Percentiles rank a stretch among this genome's conserved stretches.
phyloP scores from a whole-genome alignment of 2,113 vertebrate genomes.

The Raja brachyura region DNA sequence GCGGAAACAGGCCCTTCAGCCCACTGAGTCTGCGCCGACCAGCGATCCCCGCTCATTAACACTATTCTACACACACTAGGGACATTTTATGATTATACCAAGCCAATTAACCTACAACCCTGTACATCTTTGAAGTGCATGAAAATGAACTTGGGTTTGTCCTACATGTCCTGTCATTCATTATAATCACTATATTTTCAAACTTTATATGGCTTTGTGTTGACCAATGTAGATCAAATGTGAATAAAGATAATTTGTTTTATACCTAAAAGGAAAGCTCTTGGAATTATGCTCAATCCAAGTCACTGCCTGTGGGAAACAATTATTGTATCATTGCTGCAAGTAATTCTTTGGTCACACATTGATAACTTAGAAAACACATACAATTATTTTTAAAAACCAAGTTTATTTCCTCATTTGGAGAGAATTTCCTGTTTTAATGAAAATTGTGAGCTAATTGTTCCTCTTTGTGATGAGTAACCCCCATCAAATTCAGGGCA shows the following conservation, averaged over 20 bases:
- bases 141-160: neutral
- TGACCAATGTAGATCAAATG: neutral
- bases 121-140: neutral
- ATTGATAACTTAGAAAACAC: neutral
- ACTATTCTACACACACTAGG: no score
- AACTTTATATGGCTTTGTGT: neutral
- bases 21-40: no score
- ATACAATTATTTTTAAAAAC: neutral
- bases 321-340: neutral
- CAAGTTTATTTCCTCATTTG: neutral
- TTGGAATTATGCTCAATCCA: no score
- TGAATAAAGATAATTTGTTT: neutral
- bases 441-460: neutral
- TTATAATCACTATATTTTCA: neutral
- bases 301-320: neutral
- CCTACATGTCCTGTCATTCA: neutral
- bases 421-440: neutral
- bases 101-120: no score
- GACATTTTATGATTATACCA: no score
- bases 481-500: neutral
- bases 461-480: neutral
- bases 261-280: neutral
- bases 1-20: no score
- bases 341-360: neutral
- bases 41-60: no score